phyloP scores from a whole-genome alignment of 64 coral and sea anemone species.

The Stylophora pistillata region DNA sequence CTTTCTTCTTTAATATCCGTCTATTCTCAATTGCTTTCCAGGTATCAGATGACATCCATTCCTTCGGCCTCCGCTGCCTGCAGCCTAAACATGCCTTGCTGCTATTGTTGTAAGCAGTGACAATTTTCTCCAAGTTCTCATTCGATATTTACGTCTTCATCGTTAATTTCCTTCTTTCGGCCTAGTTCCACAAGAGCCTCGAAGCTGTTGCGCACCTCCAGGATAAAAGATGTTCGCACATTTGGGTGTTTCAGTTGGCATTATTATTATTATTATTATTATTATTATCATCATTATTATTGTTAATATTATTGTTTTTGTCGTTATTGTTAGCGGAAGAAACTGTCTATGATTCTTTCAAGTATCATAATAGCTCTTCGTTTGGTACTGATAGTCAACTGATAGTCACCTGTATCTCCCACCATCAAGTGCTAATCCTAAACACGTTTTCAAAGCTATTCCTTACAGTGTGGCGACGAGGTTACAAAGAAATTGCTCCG shows the following conservation, averaged over 20 bases:
- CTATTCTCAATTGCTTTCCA: slow-evolving; percentile 19
- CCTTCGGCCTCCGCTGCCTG: background rate
- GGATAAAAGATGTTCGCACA: background rate
- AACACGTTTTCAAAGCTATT: too few relatives aligned
- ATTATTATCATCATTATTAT: too few relatives aligned
- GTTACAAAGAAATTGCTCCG: too few relatives aligned
- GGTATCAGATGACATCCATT: slow-evolving; percentile 5
- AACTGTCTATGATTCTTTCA: too few relatives aligned
- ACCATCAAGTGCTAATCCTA: too few relatives aligned
- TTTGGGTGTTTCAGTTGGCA: slow-evolving; percentile 10
- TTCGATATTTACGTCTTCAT: slow-evolving; percentile 21
- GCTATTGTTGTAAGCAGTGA: slow-evolving; percentile 2
- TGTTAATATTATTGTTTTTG: too few relatives aligned
- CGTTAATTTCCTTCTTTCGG: background rate
- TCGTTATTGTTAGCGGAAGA: too few relatives aligned
- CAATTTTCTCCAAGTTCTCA: slow-evolving; percentile 24
- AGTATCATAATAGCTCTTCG: too few relatives aligned
- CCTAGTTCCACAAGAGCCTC: slow-evolving; percentile 12
- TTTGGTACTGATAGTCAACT: too few relatives aligned
- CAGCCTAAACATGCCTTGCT: background rate
- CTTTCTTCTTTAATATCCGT: slow-evolving; percentile 1
- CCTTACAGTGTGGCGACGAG: too few relatives aligned
- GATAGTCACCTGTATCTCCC: too few relatives aligned
- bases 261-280: too few relatives aligned
- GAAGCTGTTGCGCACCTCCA: slow-evolving; percentile 14